Evolutionary conservation across 1,140 invertebrate species (phyloP).

Genomic region (Sycophaga agraensis): DNA sequence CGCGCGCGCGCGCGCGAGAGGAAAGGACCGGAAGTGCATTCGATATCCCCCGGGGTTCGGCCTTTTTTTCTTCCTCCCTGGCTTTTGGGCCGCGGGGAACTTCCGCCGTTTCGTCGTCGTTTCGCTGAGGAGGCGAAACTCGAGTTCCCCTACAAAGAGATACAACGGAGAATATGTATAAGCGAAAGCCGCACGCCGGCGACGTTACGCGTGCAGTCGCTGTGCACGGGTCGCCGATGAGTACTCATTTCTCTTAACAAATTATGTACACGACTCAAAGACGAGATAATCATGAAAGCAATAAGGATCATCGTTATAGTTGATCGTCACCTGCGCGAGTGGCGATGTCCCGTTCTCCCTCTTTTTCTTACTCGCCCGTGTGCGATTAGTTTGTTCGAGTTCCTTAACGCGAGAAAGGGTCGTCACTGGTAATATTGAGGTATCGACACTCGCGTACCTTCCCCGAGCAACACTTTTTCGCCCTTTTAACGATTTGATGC

Average conservation of each 20-base stretch:
- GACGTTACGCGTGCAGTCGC: neutral
- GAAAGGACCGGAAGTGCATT: constrained; percentile 19
- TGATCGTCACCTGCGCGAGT: neutral
- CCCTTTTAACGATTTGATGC: neutral
- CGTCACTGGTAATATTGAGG: constrained; percentile 12
- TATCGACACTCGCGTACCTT: constrained; percentile 2
- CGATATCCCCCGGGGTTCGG: too few species aligned
- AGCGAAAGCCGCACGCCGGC: neutral
- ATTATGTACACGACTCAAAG: constrained; percentile 15
- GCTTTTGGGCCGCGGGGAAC: neutral
- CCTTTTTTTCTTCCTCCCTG: neutral
- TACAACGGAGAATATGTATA: constrained; percentile 15
- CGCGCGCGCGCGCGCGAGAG: too few species aligned
- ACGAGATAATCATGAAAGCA: constrained; percentile 1
- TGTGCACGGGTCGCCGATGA: neutral
- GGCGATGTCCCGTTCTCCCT: constrained; percentile 14
- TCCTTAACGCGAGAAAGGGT: constrained; percentile 9
- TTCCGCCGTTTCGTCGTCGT: constrained; percentile 5
- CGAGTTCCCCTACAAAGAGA: constrained; percentile 4
- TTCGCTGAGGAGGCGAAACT: too few species aligned
- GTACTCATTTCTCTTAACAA: constrained; percentile 4
- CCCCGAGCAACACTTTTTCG: neutral
- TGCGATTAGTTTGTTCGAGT: neutral
- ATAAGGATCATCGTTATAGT: neutral
- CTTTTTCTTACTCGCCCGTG: constrained; percentile 23